phyloP scores from a whole-genome alignment of 2,888 invertebrate genomes.

The Notodonta ziczac region DNA sequence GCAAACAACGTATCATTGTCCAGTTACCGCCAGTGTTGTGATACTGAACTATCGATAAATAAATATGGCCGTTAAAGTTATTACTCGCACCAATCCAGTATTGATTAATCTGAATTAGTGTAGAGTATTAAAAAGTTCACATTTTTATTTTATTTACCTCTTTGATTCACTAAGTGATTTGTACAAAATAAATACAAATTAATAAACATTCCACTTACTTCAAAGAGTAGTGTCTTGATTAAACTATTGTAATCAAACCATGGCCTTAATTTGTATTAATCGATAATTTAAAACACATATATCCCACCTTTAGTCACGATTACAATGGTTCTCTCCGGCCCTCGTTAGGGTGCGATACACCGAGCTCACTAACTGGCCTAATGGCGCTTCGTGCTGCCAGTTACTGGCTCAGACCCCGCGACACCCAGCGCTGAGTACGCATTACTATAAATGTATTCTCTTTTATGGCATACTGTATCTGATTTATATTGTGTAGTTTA shows the following conservation, averaged over 20 bases:
- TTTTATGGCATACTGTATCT: conserved; percentile 34
- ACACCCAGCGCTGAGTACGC: conserved; percentile 36
- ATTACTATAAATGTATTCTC: conserved; percentile 41
- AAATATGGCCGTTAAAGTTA: too few relatives aligned
- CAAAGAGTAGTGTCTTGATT: too few relatives aligned
- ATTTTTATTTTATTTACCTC: too few relatives aligned
- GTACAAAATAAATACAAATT: too few relatives aligned
- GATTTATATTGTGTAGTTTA: not conserved
- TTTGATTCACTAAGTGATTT: too few relatives aligned
- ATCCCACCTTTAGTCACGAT: conserved; percentile 39
- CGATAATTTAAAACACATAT: conserved; percentile 3
- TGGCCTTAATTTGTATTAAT: not conserved
- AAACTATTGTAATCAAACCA: too few relatives aligned
- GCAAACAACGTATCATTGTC: conserved; percentile 50
- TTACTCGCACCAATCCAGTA: too few relatives aligned
- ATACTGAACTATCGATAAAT: not conserved
- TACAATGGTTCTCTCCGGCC: conserved; percentile 32
- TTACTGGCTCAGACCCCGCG: conserved; percentile 40
- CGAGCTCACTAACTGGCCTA: conserved; percentile 33
- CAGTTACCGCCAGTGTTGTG: conserved; percentile 6
- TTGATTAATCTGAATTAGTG: too few relatives aligned
- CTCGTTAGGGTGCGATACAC: conserved; percentile 42
- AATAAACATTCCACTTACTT: too few relatives aligned
- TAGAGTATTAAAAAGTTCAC: too few relatives aligned
- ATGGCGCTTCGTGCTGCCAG: conserved; percentile 47